Conservation (phyloP, 2,797 vertebrate species). For the Leptoclinus maculatus region DNA sequence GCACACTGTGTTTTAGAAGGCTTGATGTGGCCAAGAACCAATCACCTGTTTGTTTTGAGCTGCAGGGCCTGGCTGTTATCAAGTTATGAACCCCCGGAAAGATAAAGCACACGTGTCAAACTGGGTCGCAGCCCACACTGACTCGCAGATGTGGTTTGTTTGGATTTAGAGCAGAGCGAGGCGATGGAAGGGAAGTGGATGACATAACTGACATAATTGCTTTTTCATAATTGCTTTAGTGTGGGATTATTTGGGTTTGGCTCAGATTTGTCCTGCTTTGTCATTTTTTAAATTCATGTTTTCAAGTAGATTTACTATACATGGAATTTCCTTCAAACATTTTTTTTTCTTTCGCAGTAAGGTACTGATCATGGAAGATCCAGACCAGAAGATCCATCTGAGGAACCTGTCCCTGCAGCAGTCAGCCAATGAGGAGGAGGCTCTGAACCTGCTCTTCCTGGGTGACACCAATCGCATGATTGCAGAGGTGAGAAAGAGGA, state of each 20-base stretch:
- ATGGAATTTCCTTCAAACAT: neutral
- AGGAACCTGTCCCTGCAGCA: conserved; percentile 94
- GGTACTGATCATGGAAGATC: conserved; percentile 93
- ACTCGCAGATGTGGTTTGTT: conserved; percentile 67
- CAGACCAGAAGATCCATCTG: conserved; percentile 96
- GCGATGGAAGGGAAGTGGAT: conserved; percentile 32
- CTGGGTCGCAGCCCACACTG: conserved; percentile 30
- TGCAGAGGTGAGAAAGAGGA: conserved; percentile 88
- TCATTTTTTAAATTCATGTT: conserved; percentile 21
- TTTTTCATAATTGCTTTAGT: conserved; percentile 44
- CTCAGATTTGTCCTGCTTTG: neutral
- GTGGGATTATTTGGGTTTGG: conserved; percentile 32
- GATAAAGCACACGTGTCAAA: conserved; percentile 55
- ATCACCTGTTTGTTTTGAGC: conserved; percentile 69
- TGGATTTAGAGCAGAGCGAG: conserved; percentile 34
- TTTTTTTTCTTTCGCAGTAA: conserved; percentile 80
- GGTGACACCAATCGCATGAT: conserved; percentile 99
- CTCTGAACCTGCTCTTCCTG: conserved; percentile 95
- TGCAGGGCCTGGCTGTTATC: conserved; percentile 63
- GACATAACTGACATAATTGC: conserved; percentile 50
- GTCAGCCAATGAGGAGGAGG: conserved; percentile 93
- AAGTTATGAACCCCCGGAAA: conserved; percentile 41
- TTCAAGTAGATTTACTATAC: conserved; percentile 3
- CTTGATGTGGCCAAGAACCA: conserved; percentile 55
- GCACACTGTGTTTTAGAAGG: conserved; percentile 19